A percentile compares a stretch with the other conserved stretches of the same genome.
phyloP scores from a whole-genome alignment of 2,888 invertebrate species.

The Callinectes sapidus region DNA sequence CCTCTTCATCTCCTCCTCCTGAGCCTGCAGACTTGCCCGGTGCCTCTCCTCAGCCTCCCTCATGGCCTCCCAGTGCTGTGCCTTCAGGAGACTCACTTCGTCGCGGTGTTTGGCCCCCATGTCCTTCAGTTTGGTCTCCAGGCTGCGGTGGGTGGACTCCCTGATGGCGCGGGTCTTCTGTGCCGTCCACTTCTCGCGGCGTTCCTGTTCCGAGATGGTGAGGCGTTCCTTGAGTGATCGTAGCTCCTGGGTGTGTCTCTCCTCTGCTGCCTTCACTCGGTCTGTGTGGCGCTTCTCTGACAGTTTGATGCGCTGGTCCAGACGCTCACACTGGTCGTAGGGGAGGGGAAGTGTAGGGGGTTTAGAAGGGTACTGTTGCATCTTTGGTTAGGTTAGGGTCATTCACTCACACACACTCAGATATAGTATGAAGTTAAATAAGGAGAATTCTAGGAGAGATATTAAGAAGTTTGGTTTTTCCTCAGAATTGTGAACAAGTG shows the following conservation, averaged over 20 bases:
- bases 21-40: constrained; percentile 36
- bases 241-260: constrained; percentile 59
- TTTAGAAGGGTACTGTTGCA: neutral
- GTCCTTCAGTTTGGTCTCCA: constrained; percentile 71
- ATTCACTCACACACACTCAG: no score
- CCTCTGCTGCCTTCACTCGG: constrained; percentile 44
- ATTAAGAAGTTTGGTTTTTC: no score
- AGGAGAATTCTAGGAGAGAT: no score
- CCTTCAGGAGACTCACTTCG: constrained; percentile 68
- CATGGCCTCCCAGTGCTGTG: constrained; percentile 67
- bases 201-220: constrained; percentile 57
- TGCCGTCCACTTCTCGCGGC: constrained; percentile 69
- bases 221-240: constrained; percentile 60
- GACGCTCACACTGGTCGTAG: constrained; percentile 49
- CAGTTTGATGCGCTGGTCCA: constrained; percentile 12
- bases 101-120: constrained; percentile 67
- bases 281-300: constrained; percentile 48
- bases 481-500: no score
- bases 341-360: neutral
- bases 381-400: no score
- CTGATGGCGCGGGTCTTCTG: constrained; percentile 69
- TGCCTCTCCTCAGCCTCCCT: constrained; percentile 62
- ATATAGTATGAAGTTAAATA: no score
- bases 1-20: constrained; percentile 59
- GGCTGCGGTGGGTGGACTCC: constrained; percentile 69